These are phyloP conservation scores for Nycticorax nycticorax DNA, from an alignment of 2,113 vertebrate species.

Conservation along the genomic window DNA sequence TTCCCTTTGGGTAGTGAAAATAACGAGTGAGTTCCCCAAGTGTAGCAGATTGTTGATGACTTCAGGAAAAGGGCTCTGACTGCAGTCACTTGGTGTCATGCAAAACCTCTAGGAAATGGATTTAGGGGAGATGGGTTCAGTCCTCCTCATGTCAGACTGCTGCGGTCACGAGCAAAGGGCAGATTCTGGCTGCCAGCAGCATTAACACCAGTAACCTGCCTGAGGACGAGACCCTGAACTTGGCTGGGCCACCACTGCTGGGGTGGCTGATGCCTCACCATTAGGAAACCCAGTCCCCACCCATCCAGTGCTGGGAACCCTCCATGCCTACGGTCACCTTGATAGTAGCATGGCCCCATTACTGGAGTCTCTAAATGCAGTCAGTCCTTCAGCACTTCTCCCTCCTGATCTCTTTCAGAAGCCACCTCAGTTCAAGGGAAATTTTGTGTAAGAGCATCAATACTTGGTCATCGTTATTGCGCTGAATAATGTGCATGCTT, in stretches of 20 bases:
- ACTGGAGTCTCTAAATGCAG: background rate
- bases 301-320: background rate
- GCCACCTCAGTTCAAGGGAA: background rate
- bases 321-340: background rate
- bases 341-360: background rate
- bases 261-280: background rate
- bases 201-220: background rate
- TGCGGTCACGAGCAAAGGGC: background rate
- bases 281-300: too few relatives aligned
- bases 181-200: background rate
- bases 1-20: background rate
- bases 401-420: background rate
- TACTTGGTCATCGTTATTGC: background rate
- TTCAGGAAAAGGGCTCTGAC: background rate
- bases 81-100: background rate
- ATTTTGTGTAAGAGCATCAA: background rate
- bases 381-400: background rate
- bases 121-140: background rate
- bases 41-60: background rate
- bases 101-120: background rate
- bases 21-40: background rate
- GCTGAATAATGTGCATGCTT: background rate
- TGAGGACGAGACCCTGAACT: background rate
- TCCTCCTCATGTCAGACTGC: background rate
- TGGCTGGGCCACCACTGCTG: rapidly evolving